Base-by-base conservation (phyloP, 2,888 invertebrate species). In the Volucella inanis region DNA sequence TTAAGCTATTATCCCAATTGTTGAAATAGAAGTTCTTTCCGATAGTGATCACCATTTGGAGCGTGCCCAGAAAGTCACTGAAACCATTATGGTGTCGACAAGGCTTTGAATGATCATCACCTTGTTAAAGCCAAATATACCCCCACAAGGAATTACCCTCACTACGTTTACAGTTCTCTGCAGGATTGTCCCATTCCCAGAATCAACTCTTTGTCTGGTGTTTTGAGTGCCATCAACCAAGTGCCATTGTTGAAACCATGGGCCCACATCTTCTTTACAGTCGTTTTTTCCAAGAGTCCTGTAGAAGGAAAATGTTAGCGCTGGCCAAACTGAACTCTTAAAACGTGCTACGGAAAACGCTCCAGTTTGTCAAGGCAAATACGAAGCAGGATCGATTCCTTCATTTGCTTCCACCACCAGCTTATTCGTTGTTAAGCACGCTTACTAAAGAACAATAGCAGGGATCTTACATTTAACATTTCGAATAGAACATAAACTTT, bases 261-360 rank as follows among this genome's bases (percentile, higher is more conserved):
- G 99, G 95, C 97, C 18, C 94, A 99, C 67, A 98, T 98, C 88
- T 99, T 99, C 96, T 98, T 98, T 99, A 97, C 93, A 99, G 99
- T 10, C 97, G 99, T 88, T 99, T 99, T 78, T 95, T 99, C 84
- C 97, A 99, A 93, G 99, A n/a, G n/a, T n/a, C 99, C 49, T 98
- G 98, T 83, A 98, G 93, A 94, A 95, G 81, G 98, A 97, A 89
- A 98, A 98, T 91, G 92, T 98, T 70, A 93, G 93, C 65, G 95
- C 95, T 89, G 99, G 94, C 14, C 99, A 99, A 92, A 94, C 94
- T 50, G 98, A 98, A 92, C 95, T 99, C 50, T 91, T 98, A 89
- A 97, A 97, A 93, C 95, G 99, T 88, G 99, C 98, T 64, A 97
- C 96, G 96, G 98, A n/a, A n/a, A 98, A 98, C 92, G 94, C 95